Evolutionary conservation across 2,797 vertebrate genomes (phyloP).

Genomic region (Lepus oiostolus): DNA sequence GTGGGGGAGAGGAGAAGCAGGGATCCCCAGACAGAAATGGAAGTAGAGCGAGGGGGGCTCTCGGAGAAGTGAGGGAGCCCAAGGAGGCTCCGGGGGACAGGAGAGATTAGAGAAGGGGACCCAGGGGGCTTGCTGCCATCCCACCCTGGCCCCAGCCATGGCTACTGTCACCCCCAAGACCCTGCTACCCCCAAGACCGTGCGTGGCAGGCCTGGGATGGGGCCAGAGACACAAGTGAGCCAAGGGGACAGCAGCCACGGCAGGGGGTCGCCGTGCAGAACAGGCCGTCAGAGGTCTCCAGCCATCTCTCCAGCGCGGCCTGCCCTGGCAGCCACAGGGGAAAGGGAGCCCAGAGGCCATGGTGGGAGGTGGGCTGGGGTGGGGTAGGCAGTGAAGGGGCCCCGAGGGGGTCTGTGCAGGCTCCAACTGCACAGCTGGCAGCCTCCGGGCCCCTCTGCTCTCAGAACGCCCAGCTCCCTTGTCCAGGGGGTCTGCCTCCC

Average conservation of each 20-base stretch:
- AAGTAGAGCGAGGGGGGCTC: background rate
- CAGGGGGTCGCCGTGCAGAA: background rate
- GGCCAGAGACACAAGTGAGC: background rate
- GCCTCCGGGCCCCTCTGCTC: slow-evolving; percentile 39
- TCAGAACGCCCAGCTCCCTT: slow-evolving; percentile 38
- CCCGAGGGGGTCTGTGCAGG: background rate
- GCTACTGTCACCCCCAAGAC: background rate
- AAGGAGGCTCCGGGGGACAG: background rate
- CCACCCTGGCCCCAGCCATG: background rate
- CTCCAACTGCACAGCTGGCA: background rate
- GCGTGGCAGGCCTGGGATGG: background rate
- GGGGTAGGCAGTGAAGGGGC: background rate
- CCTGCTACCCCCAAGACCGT: background rate
- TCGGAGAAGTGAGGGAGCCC: background rate
- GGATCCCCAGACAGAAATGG: slow-evolving; percentile 63
- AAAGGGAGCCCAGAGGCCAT: background rate
- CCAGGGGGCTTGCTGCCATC: background rate
- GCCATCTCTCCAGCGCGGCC: background rate
- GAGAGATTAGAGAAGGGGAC: background rate
- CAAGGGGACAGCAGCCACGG: background rate
- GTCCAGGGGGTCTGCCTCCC: slow-evolving; percentile 13
- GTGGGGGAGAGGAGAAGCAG: background rate
- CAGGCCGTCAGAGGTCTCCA: background rate
- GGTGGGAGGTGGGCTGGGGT: no score
- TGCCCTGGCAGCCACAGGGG: background rate